Conservation (phyloP, 2,797 vertebrate species). For the Ibycter americanus region DNA sequence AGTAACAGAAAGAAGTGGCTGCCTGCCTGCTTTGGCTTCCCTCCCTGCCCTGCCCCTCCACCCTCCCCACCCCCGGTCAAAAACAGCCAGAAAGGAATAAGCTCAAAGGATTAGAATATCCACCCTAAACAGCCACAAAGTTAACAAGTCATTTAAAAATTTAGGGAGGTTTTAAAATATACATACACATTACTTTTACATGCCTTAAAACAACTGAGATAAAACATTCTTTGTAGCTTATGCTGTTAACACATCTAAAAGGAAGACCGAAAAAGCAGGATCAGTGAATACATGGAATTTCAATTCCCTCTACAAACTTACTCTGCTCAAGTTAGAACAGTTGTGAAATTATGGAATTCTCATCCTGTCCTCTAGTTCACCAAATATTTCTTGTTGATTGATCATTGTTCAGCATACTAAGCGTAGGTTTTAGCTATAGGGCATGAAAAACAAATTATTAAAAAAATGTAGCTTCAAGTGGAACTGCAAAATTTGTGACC, state of each 20-base stretch:
- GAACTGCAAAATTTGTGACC: not conserved
- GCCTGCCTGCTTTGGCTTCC: not conserved
- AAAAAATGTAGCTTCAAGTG: not conserved
- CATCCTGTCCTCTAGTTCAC: not conserved
- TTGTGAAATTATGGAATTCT: not conserved
- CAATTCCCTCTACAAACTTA: not conserved
- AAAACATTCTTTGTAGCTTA: not conserved
- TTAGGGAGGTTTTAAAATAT: not conserved
- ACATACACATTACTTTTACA: not conserved
- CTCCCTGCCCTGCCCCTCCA: no score
- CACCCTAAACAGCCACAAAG: not conserved
- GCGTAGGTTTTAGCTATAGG: not conserved
- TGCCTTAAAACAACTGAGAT: not conserved
- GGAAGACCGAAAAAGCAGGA: not conserved
- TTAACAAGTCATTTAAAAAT: not conserved
- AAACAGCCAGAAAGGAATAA: not conserved
- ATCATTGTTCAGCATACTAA: not conserved
- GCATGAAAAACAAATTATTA: not conserved
- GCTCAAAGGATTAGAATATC: not conserved
- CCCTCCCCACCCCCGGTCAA: accelerated
- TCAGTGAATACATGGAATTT: not conserved
- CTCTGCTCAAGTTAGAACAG: not conserved
- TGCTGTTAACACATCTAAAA: not conserved
- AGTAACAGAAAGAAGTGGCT: not conserved
- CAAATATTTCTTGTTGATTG: not conserved